Evolutionary conservation across 2,888 invertebrate genomes (phyloP).

Genomic region (Limenitis camilla): DNA sequence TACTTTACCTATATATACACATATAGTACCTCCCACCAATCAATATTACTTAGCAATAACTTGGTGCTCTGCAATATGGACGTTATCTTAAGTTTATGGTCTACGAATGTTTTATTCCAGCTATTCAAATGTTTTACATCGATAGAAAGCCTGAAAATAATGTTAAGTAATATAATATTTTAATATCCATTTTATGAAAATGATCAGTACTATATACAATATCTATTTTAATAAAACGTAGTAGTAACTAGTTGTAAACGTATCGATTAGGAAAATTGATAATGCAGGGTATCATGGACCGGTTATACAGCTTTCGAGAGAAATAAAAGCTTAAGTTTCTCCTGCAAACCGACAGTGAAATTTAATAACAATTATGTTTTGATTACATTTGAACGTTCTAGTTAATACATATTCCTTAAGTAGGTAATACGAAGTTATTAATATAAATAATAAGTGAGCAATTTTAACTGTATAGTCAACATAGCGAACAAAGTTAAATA

Average conservation of each 20-base stretch:
- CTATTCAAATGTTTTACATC: too few species aligned
- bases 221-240: slow-evolving; percentile 3
- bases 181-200: too few species aligned
- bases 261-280: too few species aligned
- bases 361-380: slow-evolving; percentile 27
- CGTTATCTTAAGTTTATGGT: too few species aligned
- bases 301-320: slow-evolving; percentile 59
- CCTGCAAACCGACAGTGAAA: slow-evolving; percentile 51
- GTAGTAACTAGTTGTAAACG: slow-evolving; percentile 35
- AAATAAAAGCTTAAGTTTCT: slow-evolving; percentile 60
- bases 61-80: slow-evolving; percentile 45
- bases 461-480: slow-evolving; percentile 31
- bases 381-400: neutral
- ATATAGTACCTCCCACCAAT: slow-evolving; percentile 36
- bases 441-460: slow-evolving; percentile 15
- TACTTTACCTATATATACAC: slow-evolving; percentile 24
- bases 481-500: slow-evolving; percentile 58
- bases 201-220: slow-evolving; percentile 35
- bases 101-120: too few species aligned
- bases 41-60: slow-evolving; percentile 67
- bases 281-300: too few species aligned
- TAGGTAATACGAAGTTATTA: neutral
- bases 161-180: too few species aligned
- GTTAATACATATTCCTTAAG: neutral
- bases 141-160: too few species aligned